Evolutionary conservation across 2,113 vertebrate species (phyloP), one percentile per base, ranked within the genome.

Genomic region (Pitta sordida): DNA sequence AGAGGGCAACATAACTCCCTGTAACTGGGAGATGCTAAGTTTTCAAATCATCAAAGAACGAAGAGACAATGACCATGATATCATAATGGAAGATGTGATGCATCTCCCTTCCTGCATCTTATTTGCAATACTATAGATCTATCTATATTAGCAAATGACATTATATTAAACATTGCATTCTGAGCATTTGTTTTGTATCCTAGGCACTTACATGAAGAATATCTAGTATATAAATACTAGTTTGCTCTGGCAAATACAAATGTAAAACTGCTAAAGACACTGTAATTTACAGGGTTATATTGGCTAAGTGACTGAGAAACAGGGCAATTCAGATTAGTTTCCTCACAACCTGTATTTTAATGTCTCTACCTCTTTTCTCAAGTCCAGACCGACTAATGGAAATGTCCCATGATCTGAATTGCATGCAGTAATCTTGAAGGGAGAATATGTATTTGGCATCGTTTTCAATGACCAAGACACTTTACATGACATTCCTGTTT

Each of bases 1-100:
- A 95, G 94, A 93, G 95, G 89, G 94, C 93, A 95, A 96, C 84
- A 87, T 95, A 94, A 69, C 95, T 71, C 93, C 90, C 93, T 68
- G 89, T 59, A 95, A 92, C 82, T 67, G 63, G 63, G 63, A 91
- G 91, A 74, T 49, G 49, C 48, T 74, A 88, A 80, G 83, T 48
- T 91, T 94, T 87, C 43, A 39, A 48, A 90, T 87, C 85, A 95
- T 51, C 51, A 88, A 83, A 63, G 86, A 86, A 67, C 48, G 37
- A 83, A 59, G 23, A 88, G 64, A 81, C 15, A 19, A 67, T 74
- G 82, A 52, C 52, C 39, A 29, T 86, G 51, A 67, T 88, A 83
- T 60, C 68, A 63, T 43, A 82, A 74, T 78, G 56, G 71, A 83
- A 90, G 68, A 59, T 49, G 55, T 74, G 70, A 53, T 2, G 5